Evolutionary conservation across 2,888 invertebrate genomes (phyloP).

Genomic region (Steromphala cineraria): DNA sequence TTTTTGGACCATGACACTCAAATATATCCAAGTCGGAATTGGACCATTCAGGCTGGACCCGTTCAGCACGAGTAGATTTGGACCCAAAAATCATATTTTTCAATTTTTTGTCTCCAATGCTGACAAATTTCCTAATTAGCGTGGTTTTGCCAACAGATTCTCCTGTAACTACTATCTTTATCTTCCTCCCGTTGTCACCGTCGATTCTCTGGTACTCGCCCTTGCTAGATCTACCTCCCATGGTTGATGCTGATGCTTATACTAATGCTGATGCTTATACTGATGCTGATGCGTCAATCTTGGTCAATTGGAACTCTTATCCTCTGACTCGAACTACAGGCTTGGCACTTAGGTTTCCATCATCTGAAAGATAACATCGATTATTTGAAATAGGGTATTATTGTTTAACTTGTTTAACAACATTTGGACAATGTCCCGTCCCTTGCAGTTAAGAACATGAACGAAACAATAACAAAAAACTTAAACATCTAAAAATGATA

Average conservation of each 20-base stretch:
- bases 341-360: no score
- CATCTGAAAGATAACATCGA: no score
- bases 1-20: background rate
- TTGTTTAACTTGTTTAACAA: no score
- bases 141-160: background rate
- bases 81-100: background rate
- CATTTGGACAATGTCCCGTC: no score
- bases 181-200: background rate
- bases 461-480: no score
- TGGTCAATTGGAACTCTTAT: no score
- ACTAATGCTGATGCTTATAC: no score
- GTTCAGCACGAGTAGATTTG: background rate
- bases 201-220: background rate
- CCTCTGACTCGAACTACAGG: no score
- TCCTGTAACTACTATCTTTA: background rate
- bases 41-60: background rate
- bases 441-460: no score
- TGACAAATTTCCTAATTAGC: background rate
- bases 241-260: background rate
- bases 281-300: no score
- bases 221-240: background rate
- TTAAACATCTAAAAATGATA: no score
- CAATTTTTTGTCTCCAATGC: background rate
- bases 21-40: background rate
- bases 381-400: no score